Base-by-base conservation (phyloP, 2,113 vertebrate genomes). In the Oncorhynchus mykiss region DNA sequence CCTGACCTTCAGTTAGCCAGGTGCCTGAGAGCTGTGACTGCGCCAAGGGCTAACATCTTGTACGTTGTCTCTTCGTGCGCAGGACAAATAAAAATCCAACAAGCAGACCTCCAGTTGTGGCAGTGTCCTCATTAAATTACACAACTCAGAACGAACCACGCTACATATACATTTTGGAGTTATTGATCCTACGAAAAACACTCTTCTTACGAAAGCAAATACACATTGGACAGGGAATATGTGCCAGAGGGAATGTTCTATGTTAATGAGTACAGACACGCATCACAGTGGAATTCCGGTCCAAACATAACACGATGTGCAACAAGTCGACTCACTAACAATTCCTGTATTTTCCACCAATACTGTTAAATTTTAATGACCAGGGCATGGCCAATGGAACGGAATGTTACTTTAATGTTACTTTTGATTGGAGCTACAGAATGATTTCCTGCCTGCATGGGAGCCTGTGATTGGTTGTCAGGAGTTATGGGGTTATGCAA, bases 401-500 rank as follows among this genome's bases (percentile, higher is more conserved):
- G 7, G 18, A 62, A 62, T 62, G 59, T 62, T 62, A 62, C 59
- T 62, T 24, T 9, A 24, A n/a, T 62, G 59, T 62, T 22, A 22
- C 20, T 22, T 24, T 62, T 7, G 59, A 22, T 24, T 22, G 16
- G 20, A 62, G 59, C 16, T n/a, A 5, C 59, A 62, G 51, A 16
- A 54, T 54, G 51, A 54, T 62, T 22, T 62, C n/a, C n/a, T 62
- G 18, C 59, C 59, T 62, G 59, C 59, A 22, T 62, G 59, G n/a
- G 8, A 62, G 7, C 8, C 59, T 24, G 20, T 60, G 18, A 51
- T 51, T 51, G 49, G 49, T 51, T 51, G 49, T 11, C 49, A 51
- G 14, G 16, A 85, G 79, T 83, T 75, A 71, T 1, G 22, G 71
- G 79, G 77, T 94, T 93, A 92, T 90, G 90, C 75, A 93, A 94